phyloP scores from a whole-genome alignment of 2,888 invertebrate genomes.

The Cosmia pyralina region DNA sequence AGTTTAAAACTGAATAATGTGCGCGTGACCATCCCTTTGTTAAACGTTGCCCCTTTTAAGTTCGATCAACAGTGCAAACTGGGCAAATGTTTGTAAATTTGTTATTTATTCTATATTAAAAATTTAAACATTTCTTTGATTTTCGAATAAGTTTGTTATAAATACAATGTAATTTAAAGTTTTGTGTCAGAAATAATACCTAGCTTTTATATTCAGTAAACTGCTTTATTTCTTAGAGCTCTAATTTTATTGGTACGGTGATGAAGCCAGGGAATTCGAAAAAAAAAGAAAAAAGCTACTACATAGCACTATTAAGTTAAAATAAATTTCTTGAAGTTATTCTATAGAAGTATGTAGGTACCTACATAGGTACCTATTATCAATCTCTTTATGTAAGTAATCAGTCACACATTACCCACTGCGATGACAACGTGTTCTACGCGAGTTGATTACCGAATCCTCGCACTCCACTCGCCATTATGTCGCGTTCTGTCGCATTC shows the following conservation, averaged over 20 bases:
- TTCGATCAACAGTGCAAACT: conserved; percentile 47
- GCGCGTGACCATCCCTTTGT: conserved; percentile 80
- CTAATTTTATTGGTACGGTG: not conserved
- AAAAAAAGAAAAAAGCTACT: not conserved
- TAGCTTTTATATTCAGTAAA: not conserved
- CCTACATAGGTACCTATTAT: not conserved
- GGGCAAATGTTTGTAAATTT: conserved; percentile 69
- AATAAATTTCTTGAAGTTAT: not conserved
- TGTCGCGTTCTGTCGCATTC: conserved; percentile 40
- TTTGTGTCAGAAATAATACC: not conserved
- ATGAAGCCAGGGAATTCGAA: not conserved
- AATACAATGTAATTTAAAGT: not conserved
- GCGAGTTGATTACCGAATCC: conserved; percentile 67
- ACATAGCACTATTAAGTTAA: not conserved
- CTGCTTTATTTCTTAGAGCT: not conserved
- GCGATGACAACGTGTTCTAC: conserved; percentile 40
- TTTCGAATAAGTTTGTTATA: not conserved
- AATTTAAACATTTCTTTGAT: not conserved
- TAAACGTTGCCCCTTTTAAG: conserved; percentile 49
- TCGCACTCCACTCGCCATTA: conserved; percentile 62
- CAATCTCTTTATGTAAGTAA: conserved; percentile 23
- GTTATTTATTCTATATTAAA: conserved; percentile 50
- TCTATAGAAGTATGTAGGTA: not conserved
- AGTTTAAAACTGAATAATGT: conserved; percentile 75
- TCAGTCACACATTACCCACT: conserved; percentile 43